Conservation (phyloP, 2,113 vertebrate species). For the Pelecanus crispus region DNA sequence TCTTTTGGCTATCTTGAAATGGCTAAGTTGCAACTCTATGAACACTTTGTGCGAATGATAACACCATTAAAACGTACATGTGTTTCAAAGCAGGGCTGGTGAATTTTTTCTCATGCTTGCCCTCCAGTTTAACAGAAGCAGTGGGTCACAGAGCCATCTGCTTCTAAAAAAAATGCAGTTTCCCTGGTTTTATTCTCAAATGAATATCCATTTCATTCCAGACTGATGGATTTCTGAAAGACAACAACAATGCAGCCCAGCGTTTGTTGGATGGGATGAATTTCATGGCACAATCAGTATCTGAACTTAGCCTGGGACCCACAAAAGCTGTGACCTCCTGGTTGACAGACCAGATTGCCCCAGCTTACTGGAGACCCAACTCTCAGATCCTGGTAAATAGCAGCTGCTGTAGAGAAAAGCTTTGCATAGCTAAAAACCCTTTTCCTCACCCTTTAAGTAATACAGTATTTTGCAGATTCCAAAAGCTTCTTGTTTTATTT, state of each 20-base stretch:
- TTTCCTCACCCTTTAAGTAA: neutral
- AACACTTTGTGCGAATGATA: neutral
- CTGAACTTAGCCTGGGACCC: constrained; percentile 94
- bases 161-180: neutral
- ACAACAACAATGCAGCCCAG: constrained; percentile 98
- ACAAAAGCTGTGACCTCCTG: constrained; percentile 97
- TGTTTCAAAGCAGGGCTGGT: neutral
- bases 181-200: neutral
- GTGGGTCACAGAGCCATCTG: neutral
- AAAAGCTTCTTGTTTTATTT: neutral
- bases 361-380: constrained; percentile 96
- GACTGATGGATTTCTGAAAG: constrained; percentile 93
- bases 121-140: neutral
- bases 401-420: neutral
- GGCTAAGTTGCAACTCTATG: neutral
- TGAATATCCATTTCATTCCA: constrained; percentile 57
- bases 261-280: constrained; percentile 95
- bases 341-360: constrained; percentile 98
- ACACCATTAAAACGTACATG: neutral
- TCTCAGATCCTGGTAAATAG: constrained; percentile 88
- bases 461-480: neutral
- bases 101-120: neutral
- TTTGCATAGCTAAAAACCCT: neutral
- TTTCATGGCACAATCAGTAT: constrained; percentile 96
- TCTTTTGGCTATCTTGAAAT: neutral